These are phyloP conservation scores for Xiphorhynchus erythropygius DNA, from an alignment of 2,797 vertebrate species.

Conservation along the genomic window DNA sequence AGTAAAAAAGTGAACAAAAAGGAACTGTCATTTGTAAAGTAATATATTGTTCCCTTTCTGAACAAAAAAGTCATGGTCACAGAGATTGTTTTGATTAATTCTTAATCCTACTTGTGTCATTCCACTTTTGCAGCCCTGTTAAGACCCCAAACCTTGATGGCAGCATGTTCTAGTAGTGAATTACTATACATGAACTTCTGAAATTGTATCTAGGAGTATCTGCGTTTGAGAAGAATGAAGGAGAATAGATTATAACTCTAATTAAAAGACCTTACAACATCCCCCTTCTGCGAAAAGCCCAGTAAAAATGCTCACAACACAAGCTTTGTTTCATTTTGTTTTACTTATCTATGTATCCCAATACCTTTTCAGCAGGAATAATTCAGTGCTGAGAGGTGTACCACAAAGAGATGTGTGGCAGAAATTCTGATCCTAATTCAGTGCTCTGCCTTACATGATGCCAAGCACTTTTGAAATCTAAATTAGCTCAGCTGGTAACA, in stretches of 20 bases:
- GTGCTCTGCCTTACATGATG: not conserved
- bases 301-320: not conserved
- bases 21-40: not conserved
- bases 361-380: not conserved
- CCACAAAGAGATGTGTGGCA: not conserved
- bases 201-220: not conserved
- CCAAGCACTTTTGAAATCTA: not conserved
- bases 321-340: not conserved
- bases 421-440: not conserved
- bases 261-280: not conserved
- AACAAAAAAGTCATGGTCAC: not conserved
- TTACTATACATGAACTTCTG: not conserved
- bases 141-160: not conserved
- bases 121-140: slow-evolving; percentile 29
- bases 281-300: not conserved
- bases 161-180: slow-evolving; percentile 7
- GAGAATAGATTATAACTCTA: not conserved
- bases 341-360: not conserved
- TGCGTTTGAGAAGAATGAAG: not conserved
- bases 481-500: not conserved
- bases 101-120: not conserved
- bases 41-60: not conserved
- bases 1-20: not conserved
- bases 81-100: not conserved
- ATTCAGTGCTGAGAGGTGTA: not conserved